Percentiles rank a stretch among this genome's conserved stretches.
These are phyloP conservation scores for Alexandromys fortis DNA, from an alignment of 2,113 vertebrate genomes.

Conservation along the genomic window DNA sequence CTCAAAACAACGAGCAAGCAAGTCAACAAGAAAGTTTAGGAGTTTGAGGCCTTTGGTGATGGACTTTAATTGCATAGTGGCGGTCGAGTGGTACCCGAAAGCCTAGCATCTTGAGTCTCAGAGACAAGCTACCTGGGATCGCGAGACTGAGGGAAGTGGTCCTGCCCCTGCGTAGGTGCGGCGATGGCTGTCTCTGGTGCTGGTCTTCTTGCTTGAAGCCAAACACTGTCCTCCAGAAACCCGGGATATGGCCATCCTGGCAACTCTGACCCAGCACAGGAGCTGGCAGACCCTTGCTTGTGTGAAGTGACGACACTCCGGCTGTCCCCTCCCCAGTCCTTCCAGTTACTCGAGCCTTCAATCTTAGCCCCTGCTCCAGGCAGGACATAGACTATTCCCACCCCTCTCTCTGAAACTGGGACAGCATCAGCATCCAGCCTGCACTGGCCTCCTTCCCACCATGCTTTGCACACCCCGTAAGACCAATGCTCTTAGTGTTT, in stretches of 20 bases:
- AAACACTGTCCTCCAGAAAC: not conserved
- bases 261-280: not conserved
- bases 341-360: not conserved
- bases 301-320: not conserved
- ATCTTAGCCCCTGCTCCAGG: not conserved
- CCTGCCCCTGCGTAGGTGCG: not conserved
- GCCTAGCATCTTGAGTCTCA: not conserved
- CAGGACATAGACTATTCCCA: not conserved
- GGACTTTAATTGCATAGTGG: not conserved
- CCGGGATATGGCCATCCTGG: not conserved
- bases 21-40: not conserved
- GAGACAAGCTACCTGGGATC: not conserved
- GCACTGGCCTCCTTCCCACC: not conserved
- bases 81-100: fast-evolving
- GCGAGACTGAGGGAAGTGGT: not conserved
- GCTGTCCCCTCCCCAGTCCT: too few species aligned
- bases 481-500: not conserved
- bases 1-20: not conserved
- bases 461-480: not conserved
- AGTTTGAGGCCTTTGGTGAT: not conserved
- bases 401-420: not conserved
- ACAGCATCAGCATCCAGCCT: not conserved
- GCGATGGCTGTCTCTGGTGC: not conserved
- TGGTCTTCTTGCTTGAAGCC: not conserved
- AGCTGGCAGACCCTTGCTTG: not conserved